Evolutionary conservation across 2,888 invertebrate genomes (phyloP).

Genomic region (Tenodera sinensis): DNA sequence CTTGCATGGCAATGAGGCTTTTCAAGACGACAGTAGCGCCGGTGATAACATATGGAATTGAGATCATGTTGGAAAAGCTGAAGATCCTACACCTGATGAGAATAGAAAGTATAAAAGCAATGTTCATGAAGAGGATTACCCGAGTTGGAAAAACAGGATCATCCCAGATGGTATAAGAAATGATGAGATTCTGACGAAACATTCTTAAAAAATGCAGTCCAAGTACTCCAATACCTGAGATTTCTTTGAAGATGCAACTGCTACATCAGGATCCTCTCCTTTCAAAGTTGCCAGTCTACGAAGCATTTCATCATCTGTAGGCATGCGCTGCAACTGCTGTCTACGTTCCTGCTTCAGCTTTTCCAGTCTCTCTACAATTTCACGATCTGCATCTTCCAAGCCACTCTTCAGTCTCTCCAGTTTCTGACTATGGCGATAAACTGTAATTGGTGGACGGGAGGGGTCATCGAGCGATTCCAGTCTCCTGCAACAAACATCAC

Average conservation of each 20-base stretch:
- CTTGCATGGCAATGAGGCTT: too few relatives aligned
- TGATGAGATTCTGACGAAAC: too few relatives aligned
- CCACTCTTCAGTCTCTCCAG: conserved; percentile 45
- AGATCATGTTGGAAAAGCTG: too few relatives aligned
- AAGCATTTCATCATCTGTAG: conserved; percentile 62
- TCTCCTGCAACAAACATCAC: conserved; percentile 44
- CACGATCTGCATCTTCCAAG: conserved; percentile 53
- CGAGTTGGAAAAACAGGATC: too few relatives aligned
- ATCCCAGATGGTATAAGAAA: too few relatives aligned
- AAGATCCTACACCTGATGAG: too few relatives aligned
- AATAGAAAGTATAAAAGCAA: too few relatives aligned
- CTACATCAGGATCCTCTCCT: conserved; percentile 42
- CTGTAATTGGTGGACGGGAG: conserved; percentile 52
- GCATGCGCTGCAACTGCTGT: conserved; percentile 42
- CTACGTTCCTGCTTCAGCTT: conserved; percentile 60
- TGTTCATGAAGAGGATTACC: too few relatives aligned
- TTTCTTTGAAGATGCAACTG: background rate
- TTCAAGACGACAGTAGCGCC: too few relatives aligned
- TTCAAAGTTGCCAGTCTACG: conserved; percentile 64
- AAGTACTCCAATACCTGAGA: background rate
- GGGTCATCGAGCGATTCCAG: conserved; percentile 55
- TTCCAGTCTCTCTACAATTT: conserved; percentile 63
- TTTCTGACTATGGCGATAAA: conserved; percentile 48
- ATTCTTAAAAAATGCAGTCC: too few relatives aligned
- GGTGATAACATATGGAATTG: too few relatives aligned